Evolutionary conservation across 2,888 invertebrate species (phyloP), one percentile per base, ranked within the genome.

Genomic region (Leucophenga montana): DNA sequence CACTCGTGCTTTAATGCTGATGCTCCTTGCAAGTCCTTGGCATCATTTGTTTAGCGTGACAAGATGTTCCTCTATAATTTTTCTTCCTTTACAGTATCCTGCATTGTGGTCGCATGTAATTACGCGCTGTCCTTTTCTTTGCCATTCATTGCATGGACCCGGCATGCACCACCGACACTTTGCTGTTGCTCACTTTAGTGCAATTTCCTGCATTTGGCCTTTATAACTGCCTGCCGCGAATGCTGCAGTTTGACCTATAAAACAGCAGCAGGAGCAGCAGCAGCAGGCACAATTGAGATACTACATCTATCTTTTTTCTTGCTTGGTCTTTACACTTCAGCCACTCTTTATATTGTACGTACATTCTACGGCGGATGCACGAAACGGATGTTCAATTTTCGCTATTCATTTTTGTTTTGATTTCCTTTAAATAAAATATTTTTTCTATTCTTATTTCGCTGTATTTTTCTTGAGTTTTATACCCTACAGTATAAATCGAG

Each of bases 351-450:
- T 16, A 50, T 6, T 46, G n/a, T 46, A 46, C 46, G 46, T n/a
- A 50, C 14, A 11, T n/a, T 39, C 65, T 53, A 20, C 14, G 57
- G 22, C 54, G 44, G 56, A 57, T 39, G 39, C 53, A 22, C 46
- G 13, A 13, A 61, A 59, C 68, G 81, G 81, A 81, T 83, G 82
- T 81, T 83, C 80, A 83, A 83, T 81, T 81, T 81, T 81, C 83
- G 78, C 82, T 64, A 64, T 48, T 64, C 62, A 64, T 64, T 64
- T 64, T 64, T 64, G 46, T 64, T 64, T 64, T 46, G 62, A 64
- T 64, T 73, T 73, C 80, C 77, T 59, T 31, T 80, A 39, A 11
- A 1, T 39, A 39, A 11, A 1, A 8, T 39, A 5, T 39, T 39
- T 39, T 39, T 39, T 39, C 8, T 8, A 33, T 11, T 81, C 78